Evolutionary conservation across 92 coral and sea anemone species (phyloP).

Genomic region (Pocillopora meandrina): DNA sequence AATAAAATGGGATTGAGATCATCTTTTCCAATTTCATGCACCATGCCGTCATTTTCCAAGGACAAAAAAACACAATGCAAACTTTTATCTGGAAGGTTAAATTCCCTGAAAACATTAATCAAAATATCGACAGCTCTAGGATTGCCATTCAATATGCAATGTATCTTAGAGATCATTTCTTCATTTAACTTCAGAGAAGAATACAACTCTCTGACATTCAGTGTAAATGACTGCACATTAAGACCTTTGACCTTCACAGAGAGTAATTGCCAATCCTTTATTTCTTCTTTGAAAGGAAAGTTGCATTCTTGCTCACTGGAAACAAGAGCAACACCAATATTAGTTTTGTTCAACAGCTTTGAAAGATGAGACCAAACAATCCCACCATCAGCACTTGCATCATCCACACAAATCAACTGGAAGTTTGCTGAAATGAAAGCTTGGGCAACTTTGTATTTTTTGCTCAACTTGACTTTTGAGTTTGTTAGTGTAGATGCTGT

Average conservation of each 20-base stretch:
- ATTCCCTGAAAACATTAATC: constrained; percentile 39
- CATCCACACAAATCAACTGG: constrained; percentile 78
- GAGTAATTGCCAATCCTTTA: constrained; percentile 6
- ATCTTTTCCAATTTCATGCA: background rate
- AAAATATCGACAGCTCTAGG: constrained; percentile 67
- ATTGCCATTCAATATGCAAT: constrained; percentile 33
- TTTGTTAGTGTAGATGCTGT: constrained; percentile 60
- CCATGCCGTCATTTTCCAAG: background rate
- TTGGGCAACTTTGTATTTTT: constrained; percentile 53
- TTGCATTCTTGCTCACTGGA: background rate
- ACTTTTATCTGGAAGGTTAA: constrained; percentile 25
- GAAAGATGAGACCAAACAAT: constrained; percentile 52
- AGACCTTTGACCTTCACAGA: constrained; percentile 54
- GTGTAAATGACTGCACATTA: background rate
- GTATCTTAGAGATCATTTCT: constrained; percentile 15
- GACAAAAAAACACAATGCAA: constrained; percentile 1
- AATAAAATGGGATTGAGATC: background rate
- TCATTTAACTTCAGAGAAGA: background rate
- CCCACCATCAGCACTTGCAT: constrained; percentile 53
- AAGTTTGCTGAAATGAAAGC: constrained; percentile 52
- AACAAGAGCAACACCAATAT: constrained; percentile 36
- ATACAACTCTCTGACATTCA: background rate
- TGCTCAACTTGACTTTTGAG: constrained; percentile 42
- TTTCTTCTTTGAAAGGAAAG: background rate
- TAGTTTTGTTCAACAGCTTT: constrained; percentile 45